phyloP scores from a whole-genome alignment of 1,140 invertebrate genomes.

The Brachionus asplanchnoidis region DNA sequence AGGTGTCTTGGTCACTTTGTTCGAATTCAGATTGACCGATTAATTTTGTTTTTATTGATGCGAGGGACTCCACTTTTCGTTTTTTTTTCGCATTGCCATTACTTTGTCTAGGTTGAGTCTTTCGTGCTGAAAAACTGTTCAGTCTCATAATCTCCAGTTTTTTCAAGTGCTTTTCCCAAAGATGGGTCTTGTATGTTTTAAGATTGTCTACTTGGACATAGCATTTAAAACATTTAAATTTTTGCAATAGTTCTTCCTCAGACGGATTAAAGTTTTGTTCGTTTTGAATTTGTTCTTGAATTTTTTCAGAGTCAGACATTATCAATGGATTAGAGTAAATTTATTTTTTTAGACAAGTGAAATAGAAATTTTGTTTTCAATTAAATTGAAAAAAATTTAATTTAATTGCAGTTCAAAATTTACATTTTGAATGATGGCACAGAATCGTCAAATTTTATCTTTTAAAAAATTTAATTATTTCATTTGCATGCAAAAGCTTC shows the following conservation, averaged over 20 bases:
- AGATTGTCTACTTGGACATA: not conserved
- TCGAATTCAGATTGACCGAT: not conserved
- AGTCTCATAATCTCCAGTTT: not conserved
- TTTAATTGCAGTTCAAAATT: not conserved
- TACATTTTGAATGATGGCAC: not conserved
- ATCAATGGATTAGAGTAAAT: not conserved
- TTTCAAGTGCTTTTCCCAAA: not conserved
- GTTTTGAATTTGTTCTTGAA: not conserved
- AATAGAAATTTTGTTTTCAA: not conserved
- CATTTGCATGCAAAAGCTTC: not conserved
- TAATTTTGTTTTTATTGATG: not conserved
- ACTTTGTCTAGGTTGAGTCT: not conserved
- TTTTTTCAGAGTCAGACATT: not conserved
- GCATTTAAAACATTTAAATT: conserved; percentile 17
- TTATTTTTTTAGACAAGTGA: not conserved
- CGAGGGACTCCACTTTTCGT: not conserved
- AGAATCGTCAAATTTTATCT: not conserved
- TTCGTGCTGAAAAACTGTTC: not conserved
- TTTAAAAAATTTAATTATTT: not conserved
- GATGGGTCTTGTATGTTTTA: not conserved
- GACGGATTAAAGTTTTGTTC: not conserved
- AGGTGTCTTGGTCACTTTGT: not conserved
- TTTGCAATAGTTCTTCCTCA: not conserved
- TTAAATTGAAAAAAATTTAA: not conserved
- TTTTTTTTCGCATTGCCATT: conserved; percentile 20